phyloP scores from a whole-genome alignment of 2,113 vertebrate species.

The Sylvia atricapilla region DNA sequence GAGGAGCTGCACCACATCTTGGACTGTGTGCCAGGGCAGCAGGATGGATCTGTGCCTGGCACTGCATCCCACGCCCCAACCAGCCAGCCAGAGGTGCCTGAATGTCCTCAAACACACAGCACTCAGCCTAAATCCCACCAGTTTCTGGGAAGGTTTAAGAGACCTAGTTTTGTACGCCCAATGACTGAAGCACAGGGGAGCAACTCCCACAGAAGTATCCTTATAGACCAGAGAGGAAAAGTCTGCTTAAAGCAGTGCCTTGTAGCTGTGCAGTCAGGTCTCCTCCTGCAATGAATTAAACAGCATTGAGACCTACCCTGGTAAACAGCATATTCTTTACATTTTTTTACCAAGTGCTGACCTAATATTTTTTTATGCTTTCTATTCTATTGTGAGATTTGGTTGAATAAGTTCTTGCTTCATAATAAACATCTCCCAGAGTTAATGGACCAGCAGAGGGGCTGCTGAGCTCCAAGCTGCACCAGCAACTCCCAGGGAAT shows the following conservation, averaged over 20 bases:
- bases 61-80: fast-evolving
- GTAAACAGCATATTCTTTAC: neutral
- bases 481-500: neutral
- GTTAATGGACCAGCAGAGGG: conserved; percentile 39
- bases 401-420: neutral
- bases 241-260: neutral
- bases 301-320: neutral
- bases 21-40: neutral
- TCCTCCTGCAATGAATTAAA: neutral
- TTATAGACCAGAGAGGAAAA: neutral
- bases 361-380: conserved; percentile 5
- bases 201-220: neutral
- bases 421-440: neutral
- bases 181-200: neutral
- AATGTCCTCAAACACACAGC: neutral
- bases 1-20: neutral
- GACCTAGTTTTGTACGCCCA: neutral
- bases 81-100: neutral
- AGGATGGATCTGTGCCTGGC: neutral
- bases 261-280: neutral
- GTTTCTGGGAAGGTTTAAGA: neutral
- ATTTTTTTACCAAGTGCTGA: neutral
- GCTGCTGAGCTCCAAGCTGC: conserved; percentile 8
- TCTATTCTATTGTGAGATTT: neutral
- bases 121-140: neutral